Evolutionary conservation across 2,113 vertebrate genomes (phyloP), one percentile per base, ranked within the genome.

Genomic region (Thymallus thymallus): DNA sequence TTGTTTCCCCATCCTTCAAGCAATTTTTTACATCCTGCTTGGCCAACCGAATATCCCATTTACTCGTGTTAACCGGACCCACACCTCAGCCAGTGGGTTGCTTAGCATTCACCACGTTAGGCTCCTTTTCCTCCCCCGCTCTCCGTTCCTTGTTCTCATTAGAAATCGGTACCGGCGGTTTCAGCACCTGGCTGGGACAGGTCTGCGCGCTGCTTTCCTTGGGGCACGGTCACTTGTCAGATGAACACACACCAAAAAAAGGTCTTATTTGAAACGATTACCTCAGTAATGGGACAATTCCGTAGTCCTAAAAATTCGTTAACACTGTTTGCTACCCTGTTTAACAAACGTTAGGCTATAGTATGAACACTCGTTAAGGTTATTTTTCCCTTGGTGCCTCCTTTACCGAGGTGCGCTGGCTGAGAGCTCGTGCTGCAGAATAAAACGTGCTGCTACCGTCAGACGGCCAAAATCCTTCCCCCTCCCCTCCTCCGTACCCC

Each of bases 21-120:
- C 80, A 84, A 77, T 71, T 76, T 86, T 90, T 93, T 85, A 91
- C 92, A 91, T 91, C 87, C 88, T 87, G 88, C 77, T 68, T 80
- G 87, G 82, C 88, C 85, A 85, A 82, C 89, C 89, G 71, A 80
- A 72, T 84, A 76, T 90, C 88, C 89, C 91, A 86, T 91, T 80
- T 72, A 88, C 82, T 78, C 82, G 56, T 55, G 71, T 23, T 62
- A 62, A 69, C 79, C 81, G 84, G 78, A 86, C 62, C 76, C 74
- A 60, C 88, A 79, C 83, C 73, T 75, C 76, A 72, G 68, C 41
- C 56, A 51, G 69, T 61, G 66, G 51, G 85, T 85, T 86, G 82
- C 86, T 90, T 77, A 84, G 78, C 75, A 79, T 69, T 79, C 71
- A 72, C 82, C 29, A 56, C 46, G 56, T 65, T 73, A 20, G 48